Base-by-base conservation (phyloP, 2,797 vertebrate species). In the Rhadinocentrus ornatus region DNA sequence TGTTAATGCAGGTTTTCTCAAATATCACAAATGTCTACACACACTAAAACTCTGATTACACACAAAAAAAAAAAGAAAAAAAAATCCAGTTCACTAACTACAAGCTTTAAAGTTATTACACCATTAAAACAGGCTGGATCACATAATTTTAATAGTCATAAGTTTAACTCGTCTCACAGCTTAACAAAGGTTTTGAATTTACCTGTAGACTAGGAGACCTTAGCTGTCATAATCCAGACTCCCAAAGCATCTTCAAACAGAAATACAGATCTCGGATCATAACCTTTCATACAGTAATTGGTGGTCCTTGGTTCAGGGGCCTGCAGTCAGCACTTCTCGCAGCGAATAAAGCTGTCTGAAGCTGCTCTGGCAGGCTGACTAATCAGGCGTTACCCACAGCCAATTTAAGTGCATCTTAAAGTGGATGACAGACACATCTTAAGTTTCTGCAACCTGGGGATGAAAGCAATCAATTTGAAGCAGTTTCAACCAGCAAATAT, bases 221-320 rank as follows among this genome's bases (percentile, higher is more conserved):
- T 69, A 81, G 68, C 64, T 80, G 73, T 69, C 58, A 57, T 16
- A 24, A 75, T 80, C 62, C 61, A 31, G 67, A 79, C 70, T 87
- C 71, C 73, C 71, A 70, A 78, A 84, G 80, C 79, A 80, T 87
- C 81, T 84, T 89, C 75, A 82, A 87, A 86, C 79, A 82, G 68
- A 85, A 72, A 76, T 64, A 82, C 78, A 85, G 86, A 91, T 89
- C 75, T 80, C 0, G 32, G 82, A 86, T 89, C 84, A 86, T 85
- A 88, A 89, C 81, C 88, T 82, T 79, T 88, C 78, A 85, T 84
- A 71, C 79, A 70, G 71, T 90, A 90, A 91, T 92, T 91, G 89
- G 81, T 84, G 88, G 80, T 88, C 77, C 69, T n/a, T 73, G 79
- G 81, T 83, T 80, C 78, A 69, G 78, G 81, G 77, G 70, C 71